Evolutionary conservation across 2,888 invertebrate species (phyloP).

Genomic region (Drosophila vallismaia): DNA sequence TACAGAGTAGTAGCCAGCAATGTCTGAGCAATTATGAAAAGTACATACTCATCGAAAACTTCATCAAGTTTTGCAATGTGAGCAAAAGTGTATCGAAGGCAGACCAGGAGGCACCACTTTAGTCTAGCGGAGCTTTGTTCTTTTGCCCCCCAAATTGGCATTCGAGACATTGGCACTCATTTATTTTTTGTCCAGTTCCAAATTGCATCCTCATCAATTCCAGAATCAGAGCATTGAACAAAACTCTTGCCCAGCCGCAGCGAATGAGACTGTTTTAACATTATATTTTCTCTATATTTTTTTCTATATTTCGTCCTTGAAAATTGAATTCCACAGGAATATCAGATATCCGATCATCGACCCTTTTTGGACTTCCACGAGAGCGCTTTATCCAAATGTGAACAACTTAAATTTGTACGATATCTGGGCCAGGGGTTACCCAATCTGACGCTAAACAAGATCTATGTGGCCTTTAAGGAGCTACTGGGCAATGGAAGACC

Average conservation of each 20-base stretch:
- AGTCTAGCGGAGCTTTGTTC: conserved; percentile 69
- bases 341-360: conserved; percentile 84
- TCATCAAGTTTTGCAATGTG: conserved; percentile 84
- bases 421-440: conserved; percentile 84
- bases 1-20: conserved; percentile 84
- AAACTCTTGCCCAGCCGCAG: conserved; percentile 59
- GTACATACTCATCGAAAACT: conserved; percentile 84
- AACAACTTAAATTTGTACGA: conserved; percentile 84
- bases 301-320: background rate
- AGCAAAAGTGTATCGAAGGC: conserved; percentile 75
- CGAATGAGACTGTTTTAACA: conserved; percentile 8
- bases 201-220: conserved; percentile 62
- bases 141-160: conserved; percentile 61
- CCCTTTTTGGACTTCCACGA: conserved; percentile 84
- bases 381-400: conserved; percentile 83
- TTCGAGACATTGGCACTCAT: conserved; percentile 21
- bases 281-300: conserved; percentile 14
- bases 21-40: conserved; percentile 84
- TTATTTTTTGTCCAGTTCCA: conserved; percentile 33
- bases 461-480: conserved; percentile 83
- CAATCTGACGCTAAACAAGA: conserved; percentile 83
- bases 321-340: conserved; percentile 71
- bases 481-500: conserved; percentile 81
- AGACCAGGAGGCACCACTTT: conserved; percentile 31
- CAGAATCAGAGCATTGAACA: conserved; percentile 59